Base-by-base conservation (phyloP, 2,888 invertebrate species). In the Acleris cristana region DNA sequence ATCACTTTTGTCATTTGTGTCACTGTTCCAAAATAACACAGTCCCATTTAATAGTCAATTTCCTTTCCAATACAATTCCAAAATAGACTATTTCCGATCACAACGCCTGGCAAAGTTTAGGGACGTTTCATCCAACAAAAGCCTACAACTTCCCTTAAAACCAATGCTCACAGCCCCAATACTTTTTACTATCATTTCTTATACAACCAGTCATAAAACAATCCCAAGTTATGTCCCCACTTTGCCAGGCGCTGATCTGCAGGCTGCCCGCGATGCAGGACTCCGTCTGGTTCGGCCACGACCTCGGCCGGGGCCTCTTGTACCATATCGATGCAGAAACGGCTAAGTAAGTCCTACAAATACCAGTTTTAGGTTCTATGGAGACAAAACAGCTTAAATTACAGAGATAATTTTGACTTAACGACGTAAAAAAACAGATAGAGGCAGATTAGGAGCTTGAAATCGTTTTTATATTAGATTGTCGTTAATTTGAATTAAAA, bases 261-360 rank as follows among this genome's bases (percentile, higher is more conserved):
- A 44, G 58, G 48, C 44, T 40, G 56, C 56, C 34, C 19, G 44
- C 48, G 26, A 66, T 66, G 65, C 65, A 66, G 61, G 65, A 66
- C 65, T 61, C 65, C 55, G 65, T 66, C 48, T 67, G 67, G 67
- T 67, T 67, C 67, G 67, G 67, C 3, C 67, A 67, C 53, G 67
- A 67, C 58, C 62, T 67, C 53, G 53, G 62, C 51, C 67, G 67
- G 48, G 62, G 67, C 12, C 67, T 67, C 67, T 67, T 67, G 63
- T 67, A 67, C 63, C 67, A 67, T 67, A 67, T 67, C 58, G 67
- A 67, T 67, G 67, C 67, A 58, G 67, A 67, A 23, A 62, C 62
- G 23, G 67, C 67, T 67, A 67, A 67, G 67, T 67, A 67, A 67
- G 67, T 48, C 30, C 21, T 26, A 26, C 53, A 26, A 14, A n/a